Conservation (phyloP, 2,113 vertebrate species). For the Sinosuthora webbiana region DNA sequence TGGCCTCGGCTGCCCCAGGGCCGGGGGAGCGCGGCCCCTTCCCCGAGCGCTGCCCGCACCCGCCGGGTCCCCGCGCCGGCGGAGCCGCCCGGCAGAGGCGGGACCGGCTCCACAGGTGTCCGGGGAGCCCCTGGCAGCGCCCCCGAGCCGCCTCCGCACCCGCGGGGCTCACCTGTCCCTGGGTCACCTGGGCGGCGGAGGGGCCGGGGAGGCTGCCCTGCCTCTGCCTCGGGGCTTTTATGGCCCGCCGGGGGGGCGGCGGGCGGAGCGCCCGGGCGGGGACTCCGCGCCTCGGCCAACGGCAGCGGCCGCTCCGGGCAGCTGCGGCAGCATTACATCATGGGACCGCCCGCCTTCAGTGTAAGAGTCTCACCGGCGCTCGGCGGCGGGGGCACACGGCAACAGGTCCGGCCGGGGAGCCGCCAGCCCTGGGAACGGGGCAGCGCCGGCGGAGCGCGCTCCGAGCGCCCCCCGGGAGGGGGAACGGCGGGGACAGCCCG, state of each 20-base stretch:
- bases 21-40: neutral
- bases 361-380: slow-evolving; percentile 52
- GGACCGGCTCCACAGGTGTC: neutral
- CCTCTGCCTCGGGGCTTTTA: slow-evolving; percentile 60
- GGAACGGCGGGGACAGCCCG: neutral
- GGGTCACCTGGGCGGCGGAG: neutral
- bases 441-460: neutral
- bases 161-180: slow-evolving; percentile 45
- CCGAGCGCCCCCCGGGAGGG: rapidly evolving
- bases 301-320: neutral
- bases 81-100: neutral
- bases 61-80: neutral
- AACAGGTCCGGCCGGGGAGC: slow-evolving; percentile 13
- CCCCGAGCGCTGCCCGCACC: neutral
- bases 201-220: slow-evolving; percentile 2
- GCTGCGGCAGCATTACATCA: slow-evolving; percentile 71
- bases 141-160: neutral
- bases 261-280: slow-evolving; percentile 46
- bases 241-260: slow-evolving; percentile 33
- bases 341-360: slow-evolving; percentile 66
- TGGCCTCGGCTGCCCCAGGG: neutral
- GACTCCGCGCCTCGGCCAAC: slow-evolving; percentile 58
- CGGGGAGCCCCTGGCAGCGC: neutral
- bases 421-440: neutral
- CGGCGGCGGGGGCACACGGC: neutral